Evolutionary conservation across 37 sponge, comb jelly and placozoan genomes (phyloP).

Genomic region (Eunapius fragilis): DNA sequence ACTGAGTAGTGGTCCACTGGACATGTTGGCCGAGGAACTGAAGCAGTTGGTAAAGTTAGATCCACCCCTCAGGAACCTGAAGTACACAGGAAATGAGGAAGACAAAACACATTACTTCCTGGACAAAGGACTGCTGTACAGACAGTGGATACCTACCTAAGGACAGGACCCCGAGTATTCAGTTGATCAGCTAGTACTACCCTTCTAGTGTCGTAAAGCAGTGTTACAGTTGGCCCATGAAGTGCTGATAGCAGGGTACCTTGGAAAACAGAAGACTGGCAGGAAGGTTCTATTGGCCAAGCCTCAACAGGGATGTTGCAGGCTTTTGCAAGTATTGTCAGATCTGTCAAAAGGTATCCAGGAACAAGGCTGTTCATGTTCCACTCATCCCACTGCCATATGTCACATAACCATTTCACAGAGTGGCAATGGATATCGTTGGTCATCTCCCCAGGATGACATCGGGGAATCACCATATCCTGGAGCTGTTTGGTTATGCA

Average conservation of each 20-base stretch:
- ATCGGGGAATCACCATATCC: constrained; percentile 18
- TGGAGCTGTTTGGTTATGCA: constrained; percentile 35
- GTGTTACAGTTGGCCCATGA: constrained; percentile 21
- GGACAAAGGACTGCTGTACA: neutral
- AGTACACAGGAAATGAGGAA: neutral
- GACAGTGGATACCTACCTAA: neutral
- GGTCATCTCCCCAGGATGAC: constrained; percentile 17
- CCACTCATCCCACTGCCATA: constrained; percentile 23
- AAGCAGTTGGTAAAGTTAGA: neutral
- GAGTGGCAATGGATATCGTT: constrained; percentile 38
- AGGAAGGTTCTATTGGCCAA: neutral
- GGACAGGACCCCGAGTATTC: neutral
- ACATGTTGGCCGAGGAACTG: neutral
- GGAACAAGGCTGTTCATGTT: neutral
- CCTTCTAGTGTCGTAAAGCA: constrained; percentile 4
- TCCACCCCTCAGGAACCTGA: neutral
- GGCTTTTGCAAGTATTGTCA: constrained; percentile 6
- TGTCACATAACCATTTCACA: constrained; percentile 19
- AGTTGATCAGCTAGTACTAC: constrained; percentile 26
- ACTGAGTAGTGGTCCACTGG: neutral
- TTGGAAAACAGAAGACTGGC: neutral
- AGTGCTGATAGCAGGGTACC: constrained; percentile 12
- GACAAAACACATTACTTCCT: neutral
- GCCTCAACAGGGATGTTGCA: neutral
- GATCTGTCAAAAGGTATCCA: constrained; percentile 19